Conservation (phyloP, 2,888 invertebrate species). For the Trilocha varians region DNA sequence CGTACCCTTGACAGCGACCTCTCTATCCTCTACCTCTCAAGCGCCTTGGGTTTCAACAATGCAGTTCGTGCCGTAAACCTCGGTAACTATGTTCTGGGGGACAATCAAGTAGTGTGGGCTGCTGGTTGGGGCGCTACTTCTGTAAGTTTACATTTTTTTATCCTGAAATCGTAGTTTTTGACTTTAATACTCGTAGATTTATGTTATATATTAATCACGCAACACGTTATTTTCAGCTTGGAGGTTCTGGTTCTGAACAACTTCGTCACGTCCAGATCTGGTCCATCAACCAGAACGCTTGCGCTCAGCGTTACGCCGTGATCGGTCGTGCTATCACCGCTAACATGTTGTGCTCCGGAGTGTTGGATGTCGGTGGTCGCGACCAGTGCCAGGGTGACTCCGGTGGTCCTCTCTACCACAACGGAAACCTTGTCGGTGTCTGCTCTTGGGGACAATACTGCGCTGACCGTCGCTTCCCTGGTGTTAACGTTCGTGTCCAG, state of each 20-base stretch:
- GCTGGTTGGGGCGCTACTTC: too few species aligned
- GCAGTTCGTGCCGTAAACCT: neutral
- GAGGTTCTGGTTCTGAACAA: conserved; percentile 17
- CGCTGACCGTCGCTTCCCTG: conserved; percentile 27
- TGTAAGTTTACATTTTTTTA: neutral
- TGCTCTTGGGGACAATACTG: conserved; percentile 34
- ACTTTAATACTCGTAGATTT: too few species aligned
- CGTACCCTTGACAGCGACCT: neutral
- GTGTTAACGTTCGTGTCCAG: conserved; percentile 37
- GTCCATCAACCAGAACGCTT: conserved; percentile 24
- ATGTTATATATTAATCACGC: too few species aligned
- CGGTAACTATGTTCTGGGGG: too few species aligned
- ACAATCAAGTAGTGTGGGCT: too few species aligned
- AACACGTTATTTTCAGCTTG: conserved; percentile 10
- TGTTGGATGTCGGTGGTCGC: conserved; percentile 37
- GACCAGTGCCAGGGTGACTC: conserved; percentile 50
- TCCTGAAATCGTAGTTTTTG: neutral
- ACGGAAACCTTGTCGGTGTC: conserved; percentile 32
- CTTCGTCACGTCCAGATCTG: conserved; percentile 33
- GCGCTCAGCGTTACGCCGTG: conserved; percentile 21
- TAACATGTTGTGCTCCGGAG: conserved; percentile 25
- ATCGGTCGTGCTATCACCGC: conserved; percentile 17
- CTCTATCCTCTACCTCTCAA: neutral
- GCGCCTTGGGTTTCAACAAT: neutral
- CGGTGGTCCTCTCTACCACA: conserved; percentile 40